Percentiles rank a stretch among this genome's conserved stretches.
phyloP scores from a whole-genome alignment of 2,888 invertebrate species.

The Rhabditophanes sp. region DNA sequence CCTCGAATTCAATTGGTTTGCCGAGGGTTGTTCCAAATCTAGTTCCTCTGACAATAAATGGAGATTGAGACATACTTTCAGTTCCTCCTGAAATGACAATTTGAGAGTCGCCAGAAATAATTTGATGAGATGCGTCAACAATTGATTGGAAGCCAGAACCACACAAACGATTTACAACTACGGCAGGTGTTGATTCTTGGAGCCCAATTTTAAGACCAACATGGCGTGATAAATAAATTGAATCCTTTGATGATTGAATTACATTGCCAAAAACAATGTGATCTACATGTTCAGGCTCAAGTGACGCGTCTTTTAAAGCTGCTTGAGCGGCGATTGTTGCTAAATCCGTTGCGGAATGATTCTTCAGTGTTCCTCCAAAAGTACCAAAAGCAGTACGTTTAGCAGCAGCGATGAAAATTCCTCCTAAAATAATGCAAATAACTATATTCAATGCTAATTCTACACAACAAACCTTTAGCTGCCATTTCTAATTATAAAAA shows the following conservation, averaged over 20 bases:
- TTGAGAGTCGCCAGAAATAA: slow-evolving; percentile 63
- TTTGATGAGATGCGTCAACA: slow-evolving; percentile 54
- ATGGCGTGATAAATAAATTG: slow-evolving; percentile 69
- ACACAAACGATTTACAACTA: slow-evolving; percentile 74
- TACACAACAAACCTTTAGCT: too few species aligned
- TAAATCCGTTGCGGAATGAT: slow-evolving; percentile 50
- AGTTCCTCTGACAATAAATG: slow-evolving; percentile 66
- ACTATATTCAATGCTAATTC: too few species aligned
- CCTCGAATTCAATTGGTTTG: slow-evolving; percentile 63
- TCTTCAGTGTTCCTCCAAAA: slow-evolving; percentile 56
- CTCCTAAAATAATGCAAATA: too few species aligned
- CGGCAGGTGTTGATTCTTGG: slow-evolving; percentile 64
- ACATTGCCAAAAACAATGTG: slow-evolving; percentile 62
- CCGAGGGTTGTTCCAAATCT: too few species aligned
- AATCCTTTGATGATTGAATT: slow-evolving; percentile 62
- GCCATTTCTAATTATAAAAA: too few species aligned
- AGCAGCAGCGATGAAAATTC: slow-evolving; percentile 60
- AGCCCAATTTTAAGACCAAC: slow-evolving; percentile 74
- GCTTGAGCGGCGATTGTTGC: slow-evolving; percentile 53
- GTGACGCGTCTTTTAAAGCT: slow-evolving; percentile 53
- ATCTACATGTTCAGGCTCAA: slow-evolving; percentile 69
- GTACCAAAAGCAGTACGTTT: slow-evolving; percentile 66
- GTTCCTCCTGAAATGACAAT: slow-evolving; percentile 75
- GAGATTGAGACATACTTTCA: slow-evolving; percentile 84
- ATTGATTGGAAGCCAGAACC: slow-evolving; percentile 75